Base-by-base conservation (phyloP, 1,140 invertebrate genomes). In the Sesamia nonagrioides region DNA sequence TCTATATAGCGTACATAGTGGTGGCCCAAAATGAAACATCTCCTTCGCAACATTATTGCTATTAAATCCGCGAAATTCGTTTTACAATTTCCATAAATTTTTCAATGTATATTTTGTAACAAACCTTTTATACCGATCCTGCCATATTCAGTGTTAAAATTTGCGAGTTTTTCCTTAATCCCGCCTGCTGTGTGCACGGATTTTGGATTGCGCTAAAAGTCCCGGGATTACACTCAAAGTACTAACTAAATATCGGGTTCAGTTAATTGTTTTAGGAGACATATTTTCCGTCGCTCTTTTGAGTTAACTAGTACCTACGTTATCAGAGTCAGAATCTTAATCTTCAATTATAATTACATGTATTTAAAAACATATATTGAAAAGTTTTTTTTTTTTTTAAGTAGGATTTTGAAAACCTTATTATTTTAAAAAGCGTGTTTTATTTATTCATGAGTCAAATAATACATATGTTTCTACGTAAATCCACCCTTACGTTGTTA, bases 121-220 rank as follows among this genome's bases (percentile, higher is more conserved):
- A 61, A 40, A 48, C 42, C 63, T 68, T 68, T 56, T 66, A 48
- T 48, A 17, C 42, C 15, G 60, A 63, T 42, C 37, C 60, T 63
- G 37, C 9, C 37, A 42, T 63, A 40, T 37, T 42, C 60, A 18
- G 60, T 63, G 60, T 63, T 63, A 63, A 63, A 63, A 18, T 63
- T 42, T 63, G n/a, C 11, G 60, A 63, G 60, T n/a, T 35, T 63
- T 63, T 21, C 7, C 37, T 40, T 63, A 63, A 63, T 63, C 60
- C 37, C 37, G 11, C 35, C 35, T 37, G n/a, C 60, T 63, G 60
- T 63, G 60, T 63, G 60, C 60, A 9, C 37, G 37, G 60, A 63
- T 42, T 63, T 63, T 37, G 60, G 60, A n/a, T 42, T 17, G 13
- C 17, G 60, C 60, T 40, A 18, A 42, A 63, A 63, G 37, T 63